Evolutionary conservation across 2,888 invertebrate species (phyloP), one percentile per base, ranked within the genome.

Genomic region (Drosophila koepferae): DNA sequence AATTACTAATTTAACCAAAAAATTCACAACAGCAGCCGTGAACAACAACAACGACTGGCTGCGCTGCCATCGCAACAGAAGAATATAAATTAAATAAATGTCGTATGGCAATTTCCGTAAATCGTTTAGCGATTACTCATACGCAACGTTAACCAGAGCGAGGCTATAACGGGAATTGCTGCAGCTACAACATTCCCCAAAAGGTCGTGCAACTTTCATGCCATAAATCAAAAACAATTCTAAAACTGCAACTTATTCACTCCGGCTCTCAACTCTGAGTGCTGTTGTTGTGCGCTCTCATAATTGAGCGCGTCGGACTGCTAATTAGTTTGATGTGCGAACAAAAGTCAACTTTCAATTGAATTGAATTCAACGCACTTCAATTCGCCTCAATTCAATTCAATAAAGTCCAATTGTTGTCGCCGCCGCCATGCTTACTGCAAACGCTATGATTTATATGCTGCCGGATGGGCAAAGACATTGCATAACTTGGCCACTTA

Each of bases 121-220:
- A 81, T 63, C 67, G 69, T 65, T 70, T 63, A 49, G 23, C 60
- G 80, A 80, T 81, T 81, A 82, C 80, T 81, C 82, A 82, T 71
- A 79, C 73, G 77, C 69, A 68, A 59, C 73, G 76, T 78, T 72
- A 59, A 62, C 55, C 76, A 49, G 48, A 53, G 36, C 58, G 59
- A 56, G 44, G 63, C 68, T 51, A 53, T 53, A 72, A 72, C 55
- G 58, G 77, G 53, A 58, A 40, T 55, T 46, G n/a, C 14, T 31
- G 41, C 41, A 34, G 43, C 41, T 20, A 12, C 54, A 59, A 43
- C 28, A 12, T 46, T 51, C 59, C 34, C 38, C 38, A 38, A 72
- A 81, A 84, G 84, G 81, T 89, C 80, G 66, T 54, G 56, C 70
- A 81, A 85, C 84, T 89, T 84, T 89, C 69, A 70, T 58, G 62